Base-by-base conservation (phyloP, 2,888 invertebrate genomes). In the Torymus texanus region DNA sequence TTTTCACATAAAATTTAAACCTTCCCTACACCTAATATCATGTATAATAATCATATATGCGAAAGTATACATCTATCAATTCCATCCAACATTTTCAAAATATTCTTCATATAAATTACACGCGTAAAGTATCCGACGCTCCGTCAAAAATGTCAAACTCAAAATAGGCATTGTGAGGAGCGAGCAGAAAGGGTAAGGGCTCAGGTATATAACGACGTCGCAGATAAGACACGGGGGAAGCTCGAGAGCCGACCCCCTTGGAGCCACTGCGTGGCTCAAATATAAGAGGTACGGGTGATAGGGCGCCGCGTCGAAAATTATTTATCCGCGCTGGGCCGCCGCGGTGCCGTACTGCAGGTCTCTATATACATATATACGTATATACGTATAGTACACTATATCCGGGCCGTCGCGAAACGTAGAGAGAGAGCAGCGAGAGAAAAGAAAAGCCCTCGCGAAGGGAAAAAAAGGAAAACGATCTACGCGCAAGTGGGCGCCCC, bases 301-400 rank as follows among this genome's bases (percentile, higher is more conserved):
- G 63, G 41, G 41, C 56, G 73, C 14, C 21, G n/a, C 53, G 24
- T 11, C 11, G 70, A 79, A 75, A 76, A 79, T 79, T 79, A 79
- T 79, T 79, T 79, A 79, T 76, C 67, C 61, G 41, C 41, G 41
- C 41, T 41, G 41, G 41, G 41, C 41, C 41, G 41, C 41, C 5
- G 41, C 41, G 41, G 41, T 8, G 8, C 41, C 41, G 41, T 8
- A 41, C 41, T 41, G 41, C 41, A 41, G 41, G 41, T 41, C 5
- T 41, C 5, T 41, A 5, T 5, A 5, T 41, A 5, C 8, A 5
- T 41, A 41, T 5, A 41, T 8, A 29, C 29, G 29, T 29, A 41
- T 41, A 41, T 8, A 1, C 41, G 21, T 21, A 21, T 21, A 41
- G 8, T 8, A 8, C 8, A 41, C 41, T 41, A 5, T 29, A 29